Evolutionary conservation across 2,888 invertebrate species (phyloP), one percentile per base, ranked within the genome.

Genomic region (Phlogophora meticulosa): DNA sequence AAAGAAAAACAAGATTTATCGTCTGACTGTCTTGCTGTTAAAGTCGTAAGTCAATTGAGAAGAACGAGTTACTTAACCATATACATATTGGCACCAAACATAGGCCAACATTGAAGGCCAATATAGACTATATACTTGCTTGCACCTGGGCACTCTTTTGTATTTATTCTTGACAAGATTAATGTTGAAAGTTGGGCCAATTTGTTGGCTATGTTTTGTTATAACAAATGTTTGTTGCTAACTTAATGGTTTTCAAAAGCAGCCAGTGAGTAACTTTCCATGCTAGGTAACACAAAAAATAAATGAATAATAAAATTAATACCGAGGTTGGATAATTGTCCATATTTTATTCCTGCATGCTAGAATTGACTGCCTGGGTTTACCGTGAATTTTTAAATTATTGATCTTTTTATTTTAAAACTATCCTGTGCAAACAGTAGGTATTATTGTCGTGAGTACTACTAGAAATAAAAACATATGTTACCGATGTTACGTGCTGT

Each of bases 1-100:
- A 65, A 64, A 78, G 61, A 73, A 78, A 68, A 78, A 77, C 58
- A 65, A 57, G 60, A 74, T 74, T 78, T 74, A 77, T 78, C 57
- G 60, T n/a, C 20, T 43, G 64, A 24, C 45, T 56, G 52, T 53
- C 58, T 52, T 61, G 40, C 28, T 46, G 32, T 17, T 64, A 34
- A 36, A 69, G 61, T 56, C 52, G 61, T 62, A 57, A 70, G 46
- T 74, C 51, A 64, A 55, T 78, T 69, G 24, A 61, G 45, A 78
- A 48, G 34, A 60, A 72, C 46, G 36, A 64, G 63, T 65, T 59
- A 56, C 53, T 78, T 61, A 24, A 53, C 40, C 53, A 53, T n/a
- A n/a, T n/a, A n/a, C 24, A 52, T n/a, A 11, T 53, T 45, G 28
- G 36, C 36, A 9, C n/a, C 22, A 55, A 17, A 4, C 10, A 15